Evolutionary conservation across 2,888 invertebrate genomes (phyloP).

Genomic region (Thereva unica): DNA sequence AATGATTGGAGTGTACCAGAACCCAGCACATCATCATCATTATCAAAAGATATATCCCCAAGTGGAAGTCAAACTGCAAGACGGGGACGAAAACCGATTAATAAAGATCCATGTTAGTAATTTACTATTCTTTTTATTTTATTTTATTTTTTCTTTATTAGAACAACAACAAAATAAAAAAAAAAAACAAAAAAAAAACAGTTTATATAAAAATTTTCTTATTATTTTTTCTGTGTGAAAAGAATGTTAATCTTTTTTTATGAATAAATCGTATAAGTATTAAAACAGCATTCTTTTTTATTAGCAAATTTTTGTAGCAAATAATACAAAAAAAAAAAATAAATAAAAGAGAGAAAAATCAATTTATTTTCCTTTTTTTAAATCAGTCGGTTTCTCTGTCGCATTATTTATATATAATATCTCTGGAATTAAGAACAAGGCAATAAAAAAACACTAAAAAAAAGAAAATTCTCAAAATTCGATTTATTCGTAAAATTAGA

Average conservation of each 20-base stretch:
- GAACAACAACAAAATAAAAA: neutral
- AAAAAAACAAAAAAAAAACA: too few species aligned
- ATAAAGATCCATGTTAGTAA: conserved; percentile 29
- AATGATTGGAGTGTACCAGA: conserved; percentile 63
- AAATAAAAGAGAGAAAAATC: too few species aligned
- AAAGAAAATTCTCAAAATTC: conserved; percentile 33
- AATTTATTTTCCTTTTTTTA: conserved; percentile 17
- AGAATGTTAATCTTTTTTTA: conserved; percentile 31
- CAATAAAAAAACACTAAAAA: conserved; percentile 3
- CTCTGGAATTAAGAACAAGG: too few species aligned
- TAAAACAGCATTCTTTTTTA: neutral
- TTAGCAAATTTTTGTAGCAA: too few species aligned
- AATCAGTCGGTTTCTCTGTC: neutral
- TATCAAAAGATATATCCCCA: conserved; percentile 48
- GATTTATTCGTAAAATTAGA: conserved; percentile 39
- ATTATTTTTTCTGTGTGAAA: neutral
- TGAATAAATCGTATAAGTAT: conserved; percentile 36
- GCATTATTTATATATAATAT: neutral
- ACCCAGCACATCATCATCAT: conserved; percentile 52
- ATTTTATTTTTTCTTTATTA: conserved; percentile 21
- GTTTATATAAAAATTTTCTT: too few species aligned
- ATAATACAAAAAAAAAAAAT: too few species aligned
- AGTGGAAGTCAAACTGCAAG: neutral
- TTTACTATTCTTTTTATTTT: conserved; percentile 12
- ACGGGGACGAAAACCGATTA: conserved; percentile 35